A percentile compares a stretch with the other conserved stretches of the same genome.
These are phyloP conservation scores for Steinernema khuongi DNA, from an alignment of 1,140 invertebrate genomes.

Conservation along the genomic window DNA sequence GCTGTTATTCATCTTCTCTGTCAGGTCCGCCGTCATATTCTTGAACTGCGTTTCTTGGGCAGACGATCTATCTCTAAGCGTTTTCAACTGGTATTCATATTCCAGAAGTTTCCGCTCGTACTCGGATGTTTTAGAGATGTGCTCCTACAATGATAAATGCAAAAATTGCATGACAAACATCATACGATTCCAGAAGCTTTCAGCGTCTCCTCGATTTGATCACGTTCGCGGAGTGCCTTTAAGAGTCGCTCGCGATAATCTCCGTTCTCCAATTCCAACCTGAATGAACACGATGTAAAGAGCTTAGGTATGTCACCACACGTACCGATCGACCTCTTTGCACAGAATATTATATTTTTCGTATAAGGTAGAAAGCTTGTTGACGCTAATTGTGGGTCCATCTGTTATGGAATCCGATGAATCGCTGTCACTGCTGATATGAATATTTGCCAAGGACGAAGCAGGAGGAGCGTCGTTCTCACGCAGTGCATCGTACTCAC, in stretches of 20 bases:
- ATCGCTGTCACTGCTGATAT: not conserved
- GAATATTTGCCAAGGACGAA: not conserved
- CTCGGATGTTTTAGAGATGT: constrained; percentile 15
- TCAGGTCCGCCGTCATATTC: constrained; percentile 17
- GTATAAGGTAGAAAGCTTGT: not conserved
- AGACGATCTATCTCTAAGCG: constrained; percentile 12
- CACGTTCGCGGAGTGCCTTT: constrained; percentile 26
- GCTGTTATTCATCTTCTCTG: constrained; percentile 20
- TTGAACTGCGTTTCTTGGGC: constrained; percentile 30
- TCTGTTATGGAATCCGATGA: not conserved
- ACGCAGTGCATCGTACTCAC: too few relatives aligned
- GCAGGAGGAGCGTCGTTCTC: not conserved
- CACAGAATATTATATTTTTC: not conserved
- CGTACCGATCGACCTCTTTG: not conserved
- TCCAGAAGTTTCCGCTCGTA: constrained; percentile 19
- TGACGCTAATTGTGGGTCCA: not conserved
- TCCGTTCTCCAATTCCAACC: constrained; percentile 26
- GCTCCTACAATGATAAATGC: constrained; percentile 15
- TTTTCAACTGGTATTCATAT: constrained; percentile 22
- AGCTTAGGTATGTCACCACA: not conserved
- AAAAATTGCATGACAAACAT: not conserved
- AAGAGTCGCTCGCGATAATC: constrained; percentile 34
- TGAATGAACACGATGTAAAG: constrained; percentile 9
- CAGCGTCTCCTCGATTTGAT: constrained; percentile 25
- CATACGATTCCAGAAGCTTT: constrained; percentile 16